Conservation (phyloP, 2,888 invertebrate genomes). For the Cynaeus angustus region DNA sequence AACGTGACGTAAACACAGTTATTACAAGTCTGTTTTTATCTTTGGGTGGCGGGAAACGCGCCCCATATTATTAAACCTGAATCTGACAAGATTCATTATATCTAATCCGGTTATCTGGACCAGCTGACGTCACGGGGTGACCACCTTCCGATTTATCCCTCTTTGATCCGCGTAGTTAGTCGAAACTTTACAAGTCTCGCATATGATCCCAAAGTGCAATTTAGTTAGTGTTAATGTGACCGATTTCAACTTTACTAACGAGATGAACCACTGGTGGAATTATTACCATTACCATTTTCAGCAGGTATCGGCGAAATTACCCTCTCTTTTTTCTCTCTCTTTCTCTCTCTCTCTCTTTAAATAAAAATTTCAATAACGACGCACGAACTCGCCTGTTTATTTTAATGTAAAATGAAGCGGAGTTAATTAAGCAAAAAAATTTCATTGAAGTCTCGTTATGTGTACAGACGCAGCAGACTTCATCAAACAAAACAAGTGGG, state of each 20-base stretch:
- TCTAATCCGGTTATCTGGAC: slow-evolving; percentile 63
- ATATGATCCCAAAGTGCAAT: slow-evolving; percentile 43
- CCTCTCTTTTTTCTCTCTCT: too few relatives aligned
- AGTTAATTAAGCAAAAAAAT: slow-evolving; percentile 52
- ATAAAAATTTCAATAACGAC: slow-evolving; percentile 12
- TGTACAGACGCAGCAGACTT: slow-evolving; percentile 64
- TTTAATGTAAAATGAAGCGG: slow-evolving; percentile 45
- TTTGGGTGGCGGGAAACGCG: slow-evolving; percentile 24
- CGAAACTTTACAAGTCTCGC: slow-evolving; percentile 33
- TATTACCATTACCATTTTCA: slow-evolving; percentile 47
- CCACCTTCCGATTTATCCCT: slow-evolving; percentile 60
- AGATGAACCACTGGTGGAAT: slow-evolving; percentile 50
- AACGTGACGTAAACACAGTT: slow-evolving; percentile 28
- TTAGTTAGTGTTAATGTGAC: slow-evolving; percentile 43
- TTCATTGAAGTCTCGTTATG: slow-evolving; percentile 50
- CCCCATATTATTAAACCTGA: slow-evolving; percentile 42
- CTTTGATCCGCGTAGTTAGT: slow-evolving; percentile 48
- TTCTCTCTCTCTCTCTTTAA: slow-evolving; percentile 4
- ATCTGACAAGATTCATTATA: slow-evolving; percentile 43
- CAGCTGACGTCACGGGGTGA: slow-evolving; percentile 58
- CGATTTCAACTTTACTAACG: slow-evolving; percentile 17
- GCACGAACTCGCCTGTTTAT: slow-evolving; percentile 33
- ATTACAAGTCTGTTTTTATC: slow-evolving; percentile 36
- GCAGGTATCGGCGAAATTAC: too few relatives aligned
- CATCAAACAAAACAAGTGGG: slow-evolving; percentile 61